phyloP scores from a whole-genome alignment of 2,797 vertebrate species.

The Hydrophis major region DNA sequence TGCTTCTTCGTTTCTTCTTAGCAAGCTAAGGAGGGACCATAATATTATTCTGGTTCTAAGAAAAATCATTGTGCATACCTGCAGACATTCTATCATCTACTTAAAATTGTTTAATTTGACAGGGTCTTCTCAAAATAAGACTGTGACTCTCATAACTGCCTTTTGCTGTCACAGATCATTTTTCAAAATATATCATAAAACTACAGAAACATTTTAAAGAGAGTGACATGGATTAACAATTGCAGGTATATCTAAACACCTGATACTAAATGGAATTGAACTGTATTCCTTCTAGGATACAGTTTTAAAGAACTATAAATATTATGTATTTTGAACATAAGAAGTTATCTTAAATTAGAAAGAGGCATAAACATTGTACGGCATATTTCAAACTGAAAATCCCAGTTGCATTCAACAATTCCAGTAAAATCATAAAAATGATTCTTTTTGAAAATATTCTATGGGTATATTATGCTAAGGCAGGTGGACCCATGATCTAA shows the following conservation, averaged over 20 bases:
- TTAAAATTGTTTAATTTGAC: not conserved
- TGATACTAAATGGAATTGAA: not conserved
- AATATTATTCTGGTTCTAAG: not conserved
- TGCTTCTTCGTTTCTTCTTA: not conserved
- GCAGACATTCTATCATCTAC: not conserved
- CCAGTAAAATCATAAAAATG: not conserved
- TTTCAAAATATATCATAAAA: not conserved
- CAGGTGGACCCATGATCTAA: too few relatives aligned
- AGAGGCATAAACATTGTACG: not conserved
- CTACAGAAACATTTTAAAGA: not conserved
- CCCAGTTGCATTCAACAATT: not conserved
- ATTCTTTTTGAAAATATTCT: not conserved
- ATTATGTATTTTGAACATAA: not conserved
- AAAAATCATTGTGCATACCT: not conserved
- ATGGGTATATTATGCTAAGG: too few relatives aligned
- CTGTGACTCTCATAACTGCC: not conserved
- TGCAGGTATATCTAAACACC: not conserved
- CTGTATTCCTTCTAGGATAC: not conserved
- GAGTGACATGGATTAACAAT: not conserved
- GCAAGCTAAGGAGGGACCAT: not conserved
- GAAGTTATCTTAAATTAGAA: not conserved
- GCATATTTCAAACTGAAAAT: not conserved
- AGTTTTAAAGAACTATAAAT: not conserved
- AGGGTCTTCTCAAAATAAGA: not conserved
- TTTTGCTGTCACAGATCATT: not conserved